These are phyloP conservation scores for Druceiella hillmani DNA, from an alignment of 2,888 invertebrate genomes.

Conservation along the genomic window DNA sequence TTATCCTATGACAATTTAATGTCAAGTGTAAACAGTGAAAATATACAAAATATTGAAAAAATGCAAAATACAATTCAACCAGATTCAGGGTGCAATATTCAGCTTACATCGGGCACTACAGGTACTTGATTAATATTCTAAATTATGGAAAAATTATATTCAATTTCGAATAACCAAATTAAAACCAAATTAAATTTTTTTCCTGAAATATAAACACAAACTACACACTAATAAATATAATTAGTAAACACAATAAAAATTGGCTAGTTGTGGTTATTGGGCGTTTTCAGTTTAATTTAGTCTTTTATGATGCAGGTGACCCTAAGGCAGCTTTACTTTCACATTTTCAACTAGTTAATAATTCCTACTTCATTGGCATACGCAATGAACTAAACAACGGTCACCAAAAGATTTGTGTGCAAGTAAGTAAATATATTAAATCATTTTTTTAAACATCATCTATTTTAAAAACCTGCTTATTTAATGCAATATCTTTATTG, in stretches of 20 bases:
- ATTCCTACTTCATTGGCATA: conserved; percentile 58
- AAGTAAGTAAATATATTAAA: conserved; percentile 14
- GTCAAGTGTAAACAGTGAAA: conserved; percentile 26
- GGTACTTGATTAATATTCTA: conserved; percentile 32
- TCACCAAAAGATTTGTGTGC: conserved; percentile 29
- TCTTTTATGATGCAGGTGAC: conserved; percentile 32
- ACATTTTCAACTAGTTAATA: conserved; percentile 73
- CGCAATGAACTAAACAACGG: conserved; percentile 37
- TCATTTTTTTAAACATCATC: neutral
- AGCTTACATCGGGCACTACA: conserved; percentile 84
- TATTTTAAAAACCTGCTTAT: too few species aligned
- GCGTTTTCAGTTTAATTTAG: too few species aligned
- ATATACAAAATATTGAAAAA: conserved; percentile 31
- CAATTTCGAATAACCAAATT: neutral
- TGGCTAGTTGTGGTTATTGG: too few species aligned
- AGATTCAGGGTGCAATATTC: conserved; percentile 67
- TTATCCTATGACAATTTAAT: conserved; percentile 39
- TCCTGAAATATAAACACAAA: too few species aligned
- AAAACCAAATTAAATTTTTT: too few species aligned
- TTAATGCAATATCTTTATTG: too few species aligned
- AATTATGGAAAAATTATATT: neutral
- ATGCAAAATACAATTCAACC: conserved; percentile 54
- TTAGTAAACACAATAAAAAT: too few species aligned
- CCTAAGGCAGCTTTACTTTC: conserved; percentile 72
- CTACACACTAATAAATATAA: too few species aligned